phyloP scores from a whole-genome alignment of 1,140 invertebrate genomes.

The Drosophila kepulauana region DNA sequence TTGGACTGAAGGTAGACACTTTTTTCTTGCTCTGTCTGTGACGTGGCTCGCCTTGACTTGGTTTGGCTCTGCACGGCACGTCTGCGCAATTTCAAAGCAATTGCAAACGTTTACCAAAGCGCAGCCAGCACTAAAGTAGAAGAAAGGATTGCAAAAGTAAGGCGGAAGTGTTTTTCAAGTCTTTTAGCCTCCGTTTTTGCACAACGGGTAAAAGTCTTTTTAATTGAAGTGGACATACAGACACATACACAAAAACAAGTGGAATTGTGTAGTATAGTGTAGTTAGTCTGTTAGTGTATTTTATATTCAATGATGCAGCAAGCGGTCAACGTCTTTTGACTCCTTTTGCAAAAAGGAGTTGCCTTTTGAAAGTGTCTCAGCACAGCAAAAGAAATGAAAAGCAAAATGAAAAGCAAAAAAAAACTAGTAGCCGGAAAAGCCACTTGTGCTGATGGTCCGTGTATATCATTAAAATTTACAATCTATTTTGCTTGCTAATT shows the following conservation, averaged over 20 bases:
- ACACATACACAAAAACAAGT: constrained; percentile 2
- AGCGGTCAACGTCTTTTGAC: constrained; percentile 78
- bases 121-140: constrained; percentile 69
- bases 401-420: constrained; percentile 1
- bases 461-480: constrained; percentile 81
- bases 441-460: constrained; percentile 38
- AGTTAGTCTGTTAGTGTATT: constrained; percentile 48
- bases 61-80: constrained; percentile 52
- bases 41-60: constrained; percentile 9
- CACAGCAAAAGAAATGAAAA: constrained; percentile 33
- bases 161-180: constrained; percentile 78
- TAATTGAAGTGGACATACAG: constrained; percentile 79
- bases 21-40: constrained; percentile 56
- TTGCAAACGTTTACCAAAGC: constrained; percentile 77
- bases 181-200: constrained; percentile 56
- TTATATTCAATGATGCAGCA: constrained; percentile 79
- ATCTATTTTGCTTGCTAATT: constrained; percentile 83
- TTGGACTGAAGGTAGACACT: constrained; percentile 59
- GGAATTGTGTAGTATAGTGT: neutral
- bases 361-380: constrained; percentile 37
- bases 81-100: constrained; percentile 80
- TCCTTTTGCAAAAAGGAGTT: constrained; percentile 45
- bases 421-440: constrained; percentile 15
- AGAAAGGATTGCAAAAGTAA: constrained; percentile 54
- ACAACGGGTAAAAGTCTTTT: constrained; percentile 80